Base-by-base conservation (phyloP, 2,888 invertebrate species). In the Ephialtes manifestator region DNA sequence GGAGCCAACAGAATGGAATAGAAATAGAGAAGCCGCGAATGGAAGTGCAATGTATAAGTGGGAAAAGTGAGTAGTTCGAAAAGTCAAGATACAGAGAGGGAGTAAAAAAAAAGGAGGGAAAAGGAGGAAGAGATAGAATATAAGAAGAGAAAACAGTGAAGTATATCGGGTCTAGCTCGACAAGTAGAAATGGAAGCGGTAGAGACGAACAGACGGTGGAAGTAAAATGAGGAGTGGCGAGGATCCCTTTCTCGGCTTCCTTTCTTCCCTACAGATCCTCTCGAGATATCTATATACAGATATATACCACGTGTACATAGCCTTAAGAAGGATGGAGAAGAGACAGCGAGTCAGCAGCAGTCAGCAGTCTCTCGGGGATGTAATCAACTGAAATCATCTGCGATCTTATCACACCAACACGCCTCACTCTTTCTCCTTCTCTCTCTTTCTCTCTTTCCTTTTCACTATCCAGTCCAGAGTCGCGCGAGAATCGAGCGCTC, bases 351-450 rank as follows among this genome's bases (percentile, higher is more conserved):
- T 76, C 80, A 75, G 70, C 70, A 71, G 76, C 70, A 81, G 83
- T 83, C 83, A 78, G 84, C 84, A 81, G 81, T 84, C 84, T 84
- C 77, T 78, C 53, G 77, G 84, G 84, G 77, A 84, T 81, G 84
- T 81, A 84, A 84, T 81, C 81, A 84, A 84, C 84, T 55, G 81
- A 78, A 84, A 84, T 84, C 84, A 84, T 84, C 84, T 81, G 81
- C 77, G 84, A 81, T 81, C 81, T 84, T 84, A 84, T 84, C 77
- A 81, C 81, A 81, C 68, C 71, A 72, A 77, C 84, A 70, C 70
- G 48, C 43, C 75, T 48, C 63, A 24, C n/a, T 58, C 35, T 43
- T 13, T 43, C 71, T 13, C 46, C 7, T 20, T 2, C 35, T n/a
- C 18, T 63, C 35, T 28, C 35, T 20, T n/a, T 24, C 8, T 24